phyloP scores from a whole-genome alignment of 2,113 vertebrate genomes.

The Opisthocomus hoazin region DNA sequence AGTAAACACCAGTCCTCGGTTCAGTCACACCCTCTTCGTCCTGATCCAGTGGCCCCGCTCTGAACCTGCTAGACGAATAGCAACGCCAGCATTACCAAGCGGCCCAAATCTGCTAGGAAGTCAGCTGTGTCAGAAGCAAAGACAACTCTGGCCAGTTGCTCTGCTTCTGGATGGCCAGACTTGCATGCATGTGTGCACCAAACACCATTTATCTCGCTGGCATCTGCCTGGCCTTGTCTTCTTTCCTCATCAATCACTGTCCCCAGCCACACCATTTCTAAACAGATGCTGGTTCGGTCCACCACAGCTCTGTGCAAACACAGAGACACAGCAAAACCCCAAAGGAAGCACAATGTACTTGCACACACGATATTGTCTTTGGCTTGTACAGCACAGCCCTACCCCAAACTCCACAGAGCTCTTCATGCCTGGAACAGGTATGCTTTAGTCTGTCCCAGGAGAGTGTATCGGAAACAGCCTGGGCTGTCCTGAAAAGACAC shows the following conservation, averaged over 20 bases:
- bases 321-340: not conserved
- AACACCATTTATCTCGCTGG: not conserved
- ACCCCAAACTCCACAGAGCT: not conserved
- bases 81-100: not conserved
- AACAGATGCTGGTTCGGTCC: not conserved
- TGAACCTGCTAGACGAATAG: not conserved
- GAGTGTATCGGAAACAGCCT: not conserved
- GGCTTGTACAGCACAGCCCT: not conserved
- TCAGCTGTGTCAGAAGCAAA: not conserved
- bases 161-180: not conserved
- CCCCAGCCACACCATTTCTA: not conserved
- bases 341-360: not conserved
- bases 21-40: not conserved
- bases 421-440: not conserved
- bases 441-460: not conserved
- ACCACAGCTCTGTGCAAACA: not conserved
- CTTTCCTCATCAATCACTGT: not conserved
- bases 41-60: not conserved
- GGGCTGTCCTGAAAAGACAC: not conserved
- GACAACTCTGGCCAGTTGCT: accelerated
- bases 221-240: not conserved
- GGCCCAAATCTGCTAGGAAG: not conserved
- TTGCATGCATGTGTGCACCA: not conserved
- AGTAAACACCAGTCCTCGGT: not conserved
- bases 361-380: not conserved